Evolutionary conservation across 2,113 vertebrate species (phyloP).

Genomic region (Glareola pratincola): DNA sequence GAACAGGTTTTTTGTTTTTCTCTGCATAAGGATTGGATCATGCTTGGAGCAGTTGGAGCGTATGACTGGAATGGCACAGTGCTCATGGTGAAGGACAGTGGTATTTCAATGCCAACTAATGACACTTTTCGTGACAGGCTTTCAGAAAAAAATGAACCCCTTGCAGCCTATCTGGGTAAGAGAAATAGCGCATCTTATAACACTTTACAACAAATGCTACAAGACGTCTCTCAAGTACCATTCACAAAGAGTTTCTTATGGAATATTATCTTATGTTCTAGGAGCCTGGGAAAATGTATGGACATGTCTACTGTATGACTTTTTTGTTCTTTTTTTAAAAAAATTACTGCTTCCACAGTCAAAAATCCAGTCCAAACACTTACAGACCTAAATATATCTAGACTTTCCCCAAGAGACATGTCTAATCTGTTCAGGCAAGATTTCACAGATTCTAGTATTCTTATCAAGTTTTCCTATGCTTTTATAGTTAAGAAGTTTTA

Average conservation of each 20-base stretch:
- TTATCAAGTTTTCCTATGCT: not conserved
- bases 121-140: conserved; percentile 77
- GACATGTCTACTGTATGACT: not conserved
- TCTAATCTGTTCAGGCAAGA: not conserved
- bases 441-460: not conserved
- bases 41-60: conserved; percentile 95
- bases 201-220: not conserved
- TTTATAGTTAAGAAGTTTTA: not conserved
- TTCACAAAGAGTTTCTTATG: not conserved
- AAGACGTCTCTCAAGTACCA: not conserved
- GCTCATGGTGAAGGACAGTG: conserved; percentile 79
- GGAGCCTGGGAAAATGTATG: not conserved
- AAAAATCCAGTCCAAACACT: not conserved
- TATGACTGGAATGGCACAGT: conserved; percentile 98
- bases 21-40: conserved; percentile 79
- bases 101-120: conserved; percentile 73
- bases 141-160: conserved; percentile 80
- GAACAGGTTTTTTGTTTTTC: not conserved
- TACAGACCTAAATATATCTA: not conserved
- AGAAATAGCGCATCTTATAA: not conserved
- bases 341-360: not conserved
- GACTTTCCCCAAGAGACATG: not conserved
- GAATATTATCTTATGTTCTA: not conserved
- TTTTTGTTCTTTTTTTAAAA: not conserved
- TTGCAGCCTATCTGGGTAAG: conserved; percentile 92